These are phyloP conservation scores for Luperina testacea DNA, from an alignment of 2,888 invertebrate genomes.

Conservation along the genomic window DNA sequence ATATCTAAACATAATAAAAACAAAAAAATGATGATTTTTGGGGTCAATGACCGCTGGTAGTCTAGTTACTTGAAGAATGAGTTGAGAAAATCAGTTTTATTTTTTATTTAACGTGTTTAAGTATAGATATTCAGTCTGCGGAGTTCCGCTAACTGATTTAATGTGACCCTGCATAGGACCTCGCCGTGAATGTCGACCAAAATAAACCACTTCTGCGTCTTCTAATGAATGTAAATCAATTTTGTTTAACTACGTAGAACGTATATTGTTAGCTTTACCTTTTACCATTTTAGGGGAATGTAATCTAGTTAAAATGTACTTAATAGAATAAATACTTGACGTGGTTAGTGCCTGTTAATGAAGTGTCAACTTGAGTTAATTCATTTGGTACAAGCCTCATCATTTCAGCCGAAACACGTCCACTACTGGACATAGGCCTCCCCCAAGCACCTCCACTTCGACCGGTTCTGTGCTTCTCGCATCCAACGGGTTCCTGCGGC, in stretches of 20 bases:
- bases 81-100: no score
- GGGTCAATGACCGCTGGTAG: no score
- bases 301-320: slow-evolving; percentile 18
- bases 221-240: slow-evolving; percentile 12
- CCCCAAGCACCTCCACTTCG: no score
- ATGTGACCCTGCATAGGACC: not conserved
- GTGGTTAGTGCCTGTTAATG: not conserved
- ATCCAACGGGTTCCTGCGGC: no score
- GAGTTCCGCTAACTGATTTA: no score
- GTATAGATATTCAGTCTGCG: no score
- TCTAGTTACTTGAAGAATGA: no score
- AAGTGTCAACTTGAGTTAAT: not conserved
- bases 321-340: not conserved
- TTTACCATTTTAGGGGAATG: not conserved
- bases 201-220: not conserved
- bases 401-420: no score
- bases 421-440: no score
- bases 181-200: not conserved
- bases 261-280: not conserved
- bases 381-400: not conserved
- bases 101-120: no score
- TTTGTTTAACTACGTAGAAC: not conserved
- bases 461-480: no score
- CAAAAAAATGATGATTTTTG: no score
- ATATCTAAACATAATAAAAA: not conserved